Base-by-base conservation (phyloP, 2,888 invertebrate species). In the Nasonia oneida region DNA sequence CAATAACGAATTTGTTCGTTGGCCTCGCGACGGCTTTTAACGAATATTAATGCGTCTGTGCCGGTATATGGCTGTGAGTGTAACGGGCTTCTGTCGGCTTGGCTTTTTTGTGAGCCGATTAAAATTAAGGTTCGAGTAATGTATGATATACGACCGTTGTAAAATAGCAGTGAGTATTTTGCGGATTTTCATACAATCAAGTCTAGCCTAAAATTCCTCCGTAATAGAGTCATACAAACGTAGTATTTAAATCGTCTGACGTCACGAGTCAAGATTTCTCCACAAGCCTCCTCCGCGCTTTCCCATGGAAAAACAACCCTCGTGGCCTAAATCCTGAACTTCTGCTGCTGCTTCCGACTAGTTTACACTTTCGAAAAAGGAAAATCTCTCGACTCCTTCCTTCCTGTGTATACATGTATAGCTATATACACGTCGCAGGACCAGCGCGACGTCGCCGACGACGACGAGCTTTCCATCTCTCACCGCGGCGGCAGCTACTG, bases 351-450 rank as follows among this genome's bases (percentile, higher is more conserved):
- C 18, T 53, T 53, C 18, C 53, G 18, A 53, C 18, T 53, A 3
- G 4, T 15, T 1, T n/a, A 33, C n/a, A 77, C 77, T 77, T 77
- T 77, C 37, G 61, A 77, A 77, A 77, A 77, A 57, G 76, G 29
- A 64, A 77, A 64, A 64, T 42, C 39, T 64, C 61, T 37, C 39
- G 76, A 77, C 18, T 37, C n/a, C 5, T 14, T 8, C 37, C 14
- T 37, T 53, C 53, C 18, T 53, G 6, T 18, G 18, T 53, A 4
- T 50, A 50, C 10, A 10, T 53, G 15, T 53, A 53, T 53, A 53
- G 6, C 6, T 42, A 42, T 47, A 47, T 47, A 47, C 47, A 47
- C 47, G 47, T 47, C 47, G 33, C 12, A 39, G 23, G 61, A 29
- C 12, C n/a, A 33, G 57, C 76, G 37, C 33, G 18, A 15, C 33